Base-by-base conservation (phyloP, 1,140 invertebrate species). In the Meloidogyne hapla region DNA sequence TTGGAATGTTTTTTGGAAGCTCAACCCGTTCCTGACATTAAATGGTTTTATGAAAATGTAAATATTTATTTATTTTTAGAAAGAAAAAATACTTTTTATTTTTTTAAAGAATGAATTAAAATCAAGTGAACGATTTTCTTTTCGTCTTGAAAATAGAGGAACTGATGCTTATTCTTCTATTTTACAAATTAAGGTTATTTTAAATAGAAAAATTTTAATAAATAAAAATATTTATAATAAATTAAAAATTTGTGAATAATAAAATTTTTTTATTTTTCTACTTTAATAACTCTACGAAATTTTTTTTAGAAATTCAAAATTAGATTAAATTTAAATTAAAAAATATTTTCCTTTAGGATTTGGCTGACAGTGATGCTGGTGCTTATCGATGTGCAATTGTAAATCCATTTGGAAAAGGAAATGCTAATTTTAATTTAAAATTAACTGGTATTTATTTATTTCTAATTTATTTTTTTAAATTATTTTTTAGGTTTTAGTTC, bases 1-100 rank as follows among this genome's bases (percentile, higher is more conserved):
- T 94, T 98, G 92, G 94, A 96, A 89, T 97, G 95, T 88, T 90
- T 95, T 83, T 89, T 97, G 87, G 94, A 96, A 90, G 94, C 94
- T 62, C 92, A 95, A 89, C 95, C 95, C 23, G 91, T 93, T 65
- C 95, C 95, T 74, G 94, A 96, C 85, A 96, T 97, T 81, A 93
- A 92, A 6, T 97, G 95, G 95, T 96, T 91, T 88, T 85, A 87
- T 77, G 86, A 87, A 45, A 87, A 79, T 45, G 84, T 85, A 77
- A 72, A 64, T 15, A 65, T n/a, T n/a, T 38, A 77, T 81, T 73
- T 81, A 77, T 77, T 76, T n/a, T n/a, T n/a, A n/a, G n/a, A n/a
- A n/a, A n/a, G n/a, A n/a, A n/a, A n/a, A n/a, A n/a, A 75, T 82
- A 70, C 69, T 15, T 12, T 65, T 91, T 91, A 2, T 40, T 75